phyloP scores from a whole-genome alignment of 2,113 vertebrate genomes.

The Chroicocephalus ridibundus region DNA sequence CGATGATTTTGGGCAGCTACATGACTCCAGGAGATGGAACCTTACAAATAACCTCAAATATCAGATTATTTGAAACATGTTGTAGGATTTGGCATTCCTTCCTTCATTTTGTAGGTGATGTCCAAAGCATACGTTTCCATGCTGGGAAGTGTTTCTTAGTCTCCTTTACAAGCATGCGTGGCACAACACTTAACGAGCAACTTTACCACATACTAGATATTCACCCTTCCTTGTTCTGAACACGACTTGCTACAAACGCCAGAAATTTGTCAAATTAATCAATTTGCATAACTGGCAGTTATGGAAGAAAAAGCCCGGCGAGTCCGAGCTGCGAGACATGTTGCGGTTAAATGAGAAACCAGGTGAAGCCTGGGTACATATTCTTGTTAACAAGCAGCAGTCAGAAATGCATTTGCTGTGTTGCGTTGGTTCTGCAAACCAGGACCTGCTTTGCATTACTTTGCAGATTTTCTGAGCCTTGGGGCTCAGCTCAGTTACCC shows the following conservation, averaged over 20 bases:
- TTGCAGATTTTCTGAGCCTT: not conserved
- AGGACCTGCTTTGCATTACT: not conserved
- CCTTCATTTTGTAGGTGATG: not conserved
- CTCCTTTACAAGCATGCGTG: not conserved
- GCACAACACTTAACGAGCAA: not conserved
- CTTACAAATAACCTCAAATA: not conserved
- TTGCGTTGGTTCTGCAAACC: not conserved
- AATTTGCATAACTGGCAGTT: not conserved
- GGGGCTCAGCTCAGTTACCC: not conserved
- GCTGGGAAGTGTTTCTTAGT: not conserved
- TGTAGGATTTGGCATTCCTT: not conserved
- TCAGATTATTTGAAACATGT: not conserved
- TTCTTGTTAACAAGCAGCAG: not conserved
- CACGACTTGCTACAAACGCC: not conserved
- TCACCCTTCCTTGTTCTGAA: not conserved
- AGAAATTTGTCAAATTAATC: not conserved
- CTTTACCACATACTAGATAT: not conserved
- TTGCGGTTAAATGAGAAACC: not conserved
- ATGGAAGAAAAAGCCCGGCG: not conserved
- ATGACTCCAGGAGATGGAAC: not conserved
- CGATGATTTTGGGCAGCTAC: not conserved
- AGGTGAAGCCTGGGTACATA: not conserved
- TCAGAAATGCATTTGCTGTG: not conserved
- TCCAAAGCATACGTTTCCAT: not conserved
- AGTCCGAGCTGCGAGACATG: not conserved